phyloP scores from a whole-genome alignment of 2,888 invertebrate genomes.

The Ophion slaviceki region DNA sequence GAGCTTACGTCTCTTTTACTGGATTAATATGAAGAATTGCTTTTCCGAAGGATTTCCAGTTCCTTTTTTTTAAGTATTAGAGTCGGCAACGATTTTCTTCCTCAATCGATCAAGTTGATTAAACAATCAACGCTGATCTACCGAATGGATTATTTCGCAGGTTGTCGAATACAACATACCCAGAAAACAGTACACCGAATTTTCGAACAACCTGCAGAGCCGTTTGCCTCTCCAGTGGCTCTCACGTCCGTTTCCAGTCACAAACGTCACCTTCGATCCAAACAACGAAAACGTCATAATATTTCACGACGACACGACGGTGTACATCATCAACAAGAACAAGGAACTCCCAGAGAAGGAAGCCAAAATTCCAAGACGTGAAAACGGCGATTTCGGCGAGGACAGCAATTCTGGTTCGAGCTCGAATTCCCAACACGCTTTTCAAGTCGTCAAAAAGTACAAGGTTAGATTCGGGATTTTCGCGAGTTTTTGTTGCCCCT shows the following conservation, averaged over 20 bases:
- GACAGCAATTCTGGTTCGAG: slow-evolving; percentile 78
- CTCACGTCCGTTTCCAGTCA: slow-evolving; percentile 86
- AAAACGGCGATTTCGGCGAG: slow-evolving; percentile 78
- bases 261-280: slow-evolving; percentile 87
- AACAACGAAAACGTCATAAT: slow-evolving; percentile 87
- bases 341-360: slow-evolving; percentile 82
- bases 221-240: slow-evolving; percentile 86
- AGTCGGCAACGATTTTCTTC: background rate
- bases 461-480: slow-evolving; percentile 81
- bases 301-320: slow-evolving; percentile 89
- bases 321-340: slow-evolving; percentile 87
- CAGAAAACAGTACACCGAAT: slow-evolving; percentile 87
- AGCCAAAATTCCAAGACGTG: slow-evolving; percentile 82
- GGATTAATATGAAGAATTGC: background rate
- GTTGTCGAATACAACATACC: slow-evolving; percentile 91
- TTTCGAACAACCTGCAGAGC: slow-evolving; percentile 86
- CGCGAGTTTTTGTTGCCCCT: background rate
- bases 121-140: background rate
- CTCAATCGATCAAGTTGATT: background rate
- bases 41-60: background rate
- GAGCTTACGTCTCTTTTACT: no score
- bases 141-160: slow-evolving; percentile 82
- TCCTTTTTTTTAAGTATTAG: background rate
- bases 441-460: slow-evolving; percentile 84
- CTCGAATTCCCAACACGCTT: slow-evolving; percentile 79